Base-by-base conservation (phyloP, 2,888 invertebrate species). In the Eristalis arbustorum region DNA sequence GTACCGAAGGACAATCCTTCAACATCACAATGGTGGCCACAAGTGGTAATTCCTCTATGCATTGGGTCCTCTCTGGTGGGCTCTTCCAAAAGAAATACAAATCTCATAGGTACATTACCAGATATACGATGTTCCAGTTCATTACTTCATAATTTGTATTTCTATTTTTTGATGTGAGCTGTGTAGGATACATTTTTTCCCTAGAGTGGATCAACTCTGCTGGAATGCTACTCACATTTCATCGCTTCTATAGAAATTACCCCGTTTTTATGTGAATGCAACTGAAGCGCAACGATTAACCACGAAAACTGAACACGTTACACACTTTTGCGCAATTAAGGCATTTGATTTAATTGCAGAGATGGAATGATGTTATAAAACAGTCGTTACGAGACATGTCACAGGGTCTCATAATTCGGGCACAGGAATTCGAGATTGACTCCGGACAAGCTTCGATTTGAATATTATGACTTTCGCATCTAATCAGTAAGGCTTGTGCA, bases 401-500 rank as follows among this genome's bases (percentile, higher is more conserved):
- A 28, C 14, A n/a, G 28, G 3, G 10, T 4, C 8, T 14, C 14
- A n/a, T 1, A 5, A 25, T 13, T 28, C 3, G 23, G 25, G 23
- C 14, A 23, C 25, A 14, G 14, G 3, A 25, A 56, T 31, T 56
- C 18, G 31, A 13, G 25, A 25, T 67, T 67, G 34, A 57, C 56
- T 57, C 14, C 14, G 68, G 57, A 6, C 57, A 1, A 40, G 28
- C 23, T 37, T 71, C 25, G 18, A 71, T 42, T 61, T 71, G 37
- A 57, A 71, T 71, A 40, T 28, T 71, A 40, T 28, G 13, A 23
- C 2, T 66, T 34, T 74, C n/a, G 22, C 63, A 37, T 25, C 14
- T 18, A 31, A 40, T 61, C 62, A 73, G 25, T 59, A 63, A 23
- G 67, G 67, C 62, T 76, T 73, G 37, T 59, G 72, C 73, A 80